A percentile compares a stretch with the other conserved stretches of the same genome.
These are phyloP conservation scores for Papilio dardanus DNA, from an alignment of 1,140 invertebrate genomes.

Conservation along the genomic window DNA sequence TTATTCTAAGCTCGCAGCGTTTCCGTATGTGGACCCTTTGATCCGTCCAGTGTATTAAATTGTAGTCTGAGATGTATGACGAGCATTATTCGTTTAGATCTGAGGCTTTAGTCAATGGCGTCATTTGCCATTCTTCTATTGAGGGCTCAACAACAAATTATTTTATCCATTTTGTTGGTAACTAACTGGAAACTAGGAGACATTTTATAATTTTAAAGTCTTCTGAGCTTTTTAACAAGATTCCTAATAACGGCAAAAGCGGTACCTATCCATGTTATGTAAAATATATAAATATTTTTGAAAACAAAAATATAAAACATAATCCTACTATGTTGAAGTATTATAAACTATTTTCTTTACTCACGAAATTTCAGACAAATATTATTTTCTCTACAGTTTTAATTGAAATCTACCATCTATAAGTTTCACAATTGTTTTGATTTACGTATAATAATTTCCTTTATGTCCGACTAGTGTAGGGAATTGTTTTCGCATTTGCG, in stretches of 20 bases:
- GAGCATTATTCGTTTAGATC: slow-evolving; percentile 71
- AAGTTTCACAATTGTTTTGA: slow-evolving; percentile 43
- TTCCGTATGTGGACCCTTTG: slow-evolving; percentile 78
- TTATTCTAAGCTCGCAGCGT: slow-evolving; percentile 80
- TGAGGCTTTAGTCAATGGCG: slow-evolving; percentile 66
- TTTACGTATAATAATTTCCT: slow-evolving; percentile 67
- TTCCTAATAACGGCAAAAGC: too few relatives aligned
- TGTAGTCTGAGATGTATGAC: slow-evolving; percentile 71
- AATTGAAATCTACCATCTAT: background rate
- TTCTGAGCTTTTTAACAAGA: too few relatives aligned
- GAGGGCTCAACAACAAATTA: slow-evolving; percentile 39
- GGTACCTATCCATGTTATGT: too few relatives aligned
- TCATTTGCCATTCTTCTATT: slow-evolving; percentile 57
- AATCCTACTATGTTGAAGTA: too few relatives aligned
- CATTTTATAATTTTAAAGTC: too few relatives aligned
- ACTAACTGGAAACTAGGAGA: slow-evolving; percentile 36
- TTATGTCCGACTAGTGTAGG: slow-evolving; percentile 38
- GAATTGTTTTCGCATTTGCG: slow-evolving; percentile 63
- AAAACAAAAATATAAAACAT: too few relatives aligned
- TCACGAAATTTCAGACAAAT: too few relatives aligned
- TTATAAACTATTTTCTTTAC: too few relatives aligned
- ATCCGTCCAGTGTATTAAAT: slow-evolving; percentile 79
- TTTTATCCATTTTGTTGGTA: slow-evolving; percentile 42
- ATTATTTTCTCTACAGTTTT: too few relatives aligned
- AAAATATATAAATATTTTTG: too few relatives aligned